Conservation (phyloP, 2,888 invertebrate species). For the Philereme vetulata region DNA sequence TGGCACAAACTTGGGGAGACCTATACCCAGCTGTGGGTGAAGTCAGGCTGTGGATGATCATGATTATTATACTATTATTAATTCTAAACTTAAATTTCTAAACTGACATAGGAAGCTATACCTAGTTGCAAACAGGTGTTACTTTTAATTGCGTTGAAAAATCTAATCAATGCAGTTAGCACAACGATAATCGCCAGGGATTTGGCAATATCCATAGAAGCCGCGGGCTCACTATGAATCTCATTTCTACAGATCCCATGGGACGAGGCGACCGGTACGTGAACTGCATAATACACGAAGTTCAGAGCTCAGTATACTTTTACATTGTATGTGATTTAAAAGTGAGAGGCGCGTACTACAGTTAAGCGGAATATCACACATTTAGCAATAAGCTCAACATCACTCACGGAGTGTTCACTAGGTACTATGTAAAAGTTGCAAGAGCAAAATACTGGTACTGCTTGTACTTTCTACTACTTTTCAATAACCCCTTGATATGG, state of each 20-base stretch:
- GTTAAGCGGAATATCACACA: neutral
- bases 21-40: too few species aligned
- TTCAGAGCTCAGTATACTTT: neutral
- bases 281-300: constrained; percentile 32
- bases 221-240: constrained; percentile 38
- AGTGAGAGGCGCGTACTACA: neutral
- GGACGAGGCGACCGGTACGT: constrained; percentile 38
- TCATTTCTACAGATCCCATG: constrained; percentile 38
- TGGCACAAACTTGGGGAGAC: too few species aligned
- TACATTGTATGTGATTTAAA: constrained; percentile 4
- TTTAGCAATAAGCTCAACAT: too few species aligned
- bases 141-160: neutral
- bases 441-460: too few species aligned
- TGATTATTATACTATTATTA: too few species aligned
- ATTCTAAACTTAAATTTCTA: too few species aligned
- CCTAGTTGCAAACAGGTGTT: neutral
- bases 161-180: constrained; percentile 28
- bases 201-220: constrained; percentile 22
- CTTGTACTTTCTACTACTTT: too few species aligned
- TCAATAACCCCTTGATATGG: too few species aligned
- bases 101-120: too few species aligned
- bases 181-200: constrained; percentile 26
- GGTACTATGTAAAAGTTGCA: too few species aligned
- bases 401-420: too few species aligned
- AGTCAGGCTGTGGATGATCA: too few species aligned